Base-by-base conservation (phyloP, 1,140 invertebrate genomes). In the Hycleus phaleratus region DNA sequence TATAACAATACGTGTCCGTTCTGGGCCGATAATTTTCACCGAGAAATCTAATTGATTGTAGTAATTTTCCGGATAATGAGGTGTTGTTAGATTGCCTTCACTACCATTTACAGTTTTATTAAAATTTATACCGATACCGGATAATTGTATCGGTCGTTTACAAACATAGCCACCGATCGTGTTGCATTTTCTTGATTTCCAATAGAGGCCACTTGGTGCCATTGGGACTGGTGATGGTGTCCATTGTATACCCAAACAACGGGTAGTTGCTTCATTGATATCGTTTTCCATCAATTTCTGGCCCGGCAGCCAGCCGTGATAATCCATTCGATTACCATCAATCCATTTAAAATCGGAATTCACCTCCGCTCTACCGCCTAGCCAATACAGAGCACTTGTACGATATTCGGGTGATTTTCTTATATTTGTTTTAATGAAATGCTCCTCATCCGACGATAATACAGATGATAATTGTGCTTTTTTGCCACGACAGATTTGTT, bases 401-500 rank as follows among this genome's bases (percentile, higher is more conserved):
- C 79, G 80, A 71, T 85, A 87, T 56, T 85, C 83, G n/a, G 77
- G 74, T 56, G 79, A 80, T 59, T 82, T 79, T 58, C 84, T 72
- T 44, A 87, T 83, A 45, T 79, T 82, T 10, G 79, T 73, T 5
- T 81, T 79, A 5, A 88, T 74, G 66, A 87, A 86, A 46, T 78
- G 71, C 56, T 85, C 80, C 64, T 86, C 85, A 49, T 84, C 83
- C 0, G 78, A 57, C 0, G 81, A 78, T n/a, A 81, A 69, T 45
- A 85, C 71, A 11, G 82, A 83, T 0, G 82, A 75, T 11, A 85
- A 71, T 56, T 81, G 75, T 58, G 80, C 78, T 59, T 77, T 82
- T 9, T 86, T 78, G 5, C 84, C 84, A 54, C 78, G 73, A 65
- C 87, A 90, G 4, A 87, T 82, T 72, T 86, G 82, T 56, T 82